A percentile compares a stretch with the other conserved stretches of the same genome.
Conservation (phyloP, 2,797 vertebrate genomes). For the Enteromius treurensis region DNA sequence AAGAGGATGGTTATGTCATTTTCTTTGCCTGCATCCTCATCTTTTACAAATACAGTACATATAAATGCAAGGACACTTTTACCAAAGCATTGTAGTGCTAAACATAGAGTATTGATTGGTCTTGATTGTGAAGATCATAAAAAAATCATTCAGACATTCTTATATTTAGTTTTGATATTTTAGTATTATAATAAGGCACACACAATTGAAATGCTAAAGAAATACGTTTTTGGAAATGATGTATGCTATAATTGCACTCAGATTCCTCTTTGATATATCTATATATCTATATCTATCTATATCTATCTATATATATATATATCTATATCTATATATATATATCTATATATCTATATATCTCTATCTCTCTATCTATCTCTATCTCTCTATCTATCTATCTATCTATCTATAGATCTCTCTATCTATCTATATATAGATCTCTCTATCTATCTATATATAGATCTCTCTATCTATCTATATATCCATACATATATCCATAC, state of each 20-base stretch:
- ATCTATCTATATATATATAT: no score
- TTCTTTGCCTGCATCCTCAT: conserved; percentile 36
- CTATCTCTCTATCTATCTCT: no score
- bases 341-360: no score
- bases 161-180: background rate
- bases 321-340: no score
- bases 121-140: background rate
- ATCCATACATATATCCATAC: no score
- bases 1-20: conserved; percentile 83
- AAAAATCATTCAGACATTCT: background rate
- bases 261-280: no score
- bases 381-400: no score
- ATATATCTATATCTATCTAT: no score
- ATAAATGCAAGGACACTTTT: background rate
- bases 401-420: no score
- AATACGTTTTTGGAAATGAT: background rate
- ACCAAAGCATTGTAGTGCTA: conserved; percentile 3
- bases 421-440: no score
- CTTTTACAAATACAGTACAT: background rate
- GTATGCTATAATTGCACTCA: background rate
- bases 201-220: background rate
- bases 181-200: background rate
- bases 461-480: no score
- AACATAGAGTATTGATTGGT: background rate
- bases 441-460: no score